Conservation (phyloP, 92 coral and sea anemone genomes). For the Bergia sp. region DNA sequence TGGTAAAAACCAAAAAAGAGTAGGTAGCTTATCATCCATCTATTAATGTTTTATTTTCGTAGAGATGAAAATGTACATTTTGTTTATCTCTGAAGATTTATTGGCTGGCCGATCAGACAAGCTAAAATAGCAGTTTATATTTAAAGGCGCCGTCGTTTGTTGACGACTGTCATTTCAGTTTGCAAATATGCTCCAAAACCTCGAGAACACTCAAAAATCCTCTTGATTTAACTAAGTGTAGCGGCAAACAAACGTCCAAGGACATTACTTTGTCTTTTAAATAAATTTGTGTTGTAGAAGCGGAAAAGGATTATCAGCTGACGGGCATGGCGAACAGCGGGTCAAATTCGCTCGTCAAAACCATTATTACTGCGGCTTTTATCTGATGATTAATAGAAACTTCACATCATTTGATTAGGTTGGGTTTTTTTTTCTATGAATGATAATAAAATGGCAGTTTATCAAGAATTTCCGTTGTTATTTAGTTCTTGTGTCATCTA, state of each 20-base stretch:
- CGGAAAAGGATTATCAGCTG: constrained; percentile 3
- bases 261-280: background rate
- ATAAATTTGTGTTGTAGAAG: background rate
- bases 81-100: no score
- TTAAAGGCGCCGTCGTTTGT: background rate
- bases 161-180: background rate
- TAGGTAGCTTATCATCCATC: no score
- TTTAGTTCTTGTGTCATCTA: background rate
- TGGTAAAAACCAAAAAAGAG: background rate
- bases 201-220: background rate
- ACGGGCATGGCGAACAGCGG: background rate
- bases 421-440: background rate
- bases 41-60: no score
- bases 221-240: background rate
- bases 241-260: background rate
- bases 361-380: background rate
- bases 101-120: background rate
- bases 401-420: background rate
- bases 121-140: background rate
- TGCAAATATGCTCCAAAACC: background rate
- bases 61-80: no score
- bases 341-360: background rate
- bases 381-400: background rate
- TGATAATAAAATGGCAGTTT: background rate
- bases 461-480: background rate